Conservation (phyloP, 2,113 vertebrate genomes). For the Thamnaconus septentrionalis region DNA sequence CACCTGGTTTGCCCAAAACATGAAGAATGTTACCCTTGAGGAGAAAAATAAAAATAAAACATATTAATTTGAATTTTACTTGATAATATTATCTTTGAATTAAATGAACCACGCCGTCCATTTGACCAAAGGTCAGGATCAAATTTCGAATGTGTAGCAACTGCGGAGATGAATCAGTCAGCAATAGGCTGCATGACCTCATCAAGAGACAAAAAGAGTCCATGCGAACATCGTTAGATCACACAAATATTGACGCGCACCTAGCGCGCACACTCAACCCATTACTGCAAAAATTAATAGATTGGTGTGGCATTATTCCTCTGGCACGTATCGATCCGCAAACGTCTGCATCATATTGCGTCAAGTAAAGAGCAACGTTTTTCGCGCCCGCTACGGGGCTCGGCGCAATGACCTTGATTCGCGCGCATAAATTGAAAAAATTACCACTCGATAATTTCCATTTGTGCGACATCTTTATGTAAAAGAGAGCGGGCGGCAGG, state of each 20-base stretch:
- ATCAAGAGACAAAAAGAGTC: slow-evolving; percentile 63
- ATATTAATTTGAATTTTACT: slow-evolving; percentile 2
- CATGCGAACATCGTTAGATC: slow-evolving; percentile 82
- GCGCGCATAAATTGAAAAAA: slow-evolving; percentile 79
- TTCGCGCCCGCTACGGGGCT: slow-evolving; percentile 65
- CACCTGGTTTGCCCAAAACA: too few relatives aligned
- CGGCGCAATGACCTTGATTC: slow-evolving; percentile 86
- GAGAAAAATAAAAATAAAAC: not conserved
- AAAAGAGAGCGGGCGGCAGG: slow-evolving; percentile 58
- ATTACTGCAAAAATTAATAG: slow-evolving; percentile 90
- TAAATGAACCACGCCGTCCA: not conserved
- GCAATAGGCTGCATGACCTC: slow-evolving; percentile 62
- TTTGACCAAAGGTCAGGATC: slow-evolving; percentile 31
- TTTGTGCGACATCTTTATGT: slow-evolving; percentile 72
- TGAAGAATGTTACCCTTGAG: too few relatives aligned
- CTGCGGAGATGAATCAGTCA: slow-evolving; percentile 59
- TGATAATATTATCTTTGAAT: not conserved
- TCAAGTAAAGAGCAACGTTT: slow-evolving; percentile 86
- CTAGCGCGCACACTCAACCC: slow-evolving; percentile 79
- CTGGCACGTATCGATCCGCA: slow-evolving; percentile 86
- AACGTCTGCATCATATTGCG: slow-evolving; percentile 89
- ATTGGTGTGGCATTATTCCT: slow-evolving; percentile 86
- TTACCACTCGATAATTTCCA: slow-evolving; percentile 77
- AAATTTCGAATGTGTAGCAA: slow-evolving; percentile 33
- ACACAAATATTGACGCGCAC: slow-evolving; percentile 82